Conservation (phyloP, 2,797 vertebrate species). For the Podarcis lilfordi region DNA sequence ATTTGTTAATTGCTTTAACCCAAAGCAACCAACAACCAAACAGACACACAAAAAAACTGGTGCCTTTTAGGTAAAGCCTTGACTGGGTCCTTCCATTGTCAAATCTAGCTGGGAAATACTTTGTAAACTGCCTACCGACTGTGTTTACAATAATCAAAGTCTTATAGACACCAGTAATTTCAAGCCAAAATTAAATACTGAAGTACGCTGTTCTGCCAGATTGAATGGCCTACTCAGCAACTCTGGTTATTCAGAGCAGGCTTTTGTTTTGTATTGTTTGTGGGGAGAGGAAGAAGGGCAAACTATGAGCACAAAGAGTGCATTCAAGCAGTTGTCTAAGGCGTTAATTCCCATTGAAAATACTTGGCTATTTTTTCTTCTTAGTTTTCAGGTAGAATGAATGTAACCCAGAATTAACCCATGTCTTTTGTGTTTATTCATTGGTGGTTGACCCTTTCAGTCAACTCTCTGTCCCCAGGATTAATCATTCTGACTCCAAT, state of each 20-base stretch:
- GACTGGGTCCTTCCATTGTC: neutral
- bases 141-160: slow-evolving; percentile 69
- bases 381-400: slow-evolving; percentile 52
- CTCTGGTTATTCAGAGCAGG: slow-evolving; percentile 67
- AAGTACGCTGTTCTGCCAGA: slow-evolving; percentile 68
- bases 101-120: slow-evolving; percentile 34
- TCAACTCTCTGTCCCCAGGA: slow-evolving; percentile 72
- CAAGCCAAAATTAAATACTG: slow-evolving; percentile 75
- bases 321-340: slow-evolving; percentile 60
- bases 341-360: slow-evolving; percentile 64
- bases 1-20: too few species aligned
- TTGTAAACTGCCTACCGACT: slow-evolving; percentile 61
- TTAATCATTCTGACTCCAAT: slow-evolving; percentile 77
- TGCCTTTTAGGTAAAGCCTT: neutral
- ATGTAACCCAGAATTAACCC: slow-evolving; percentile 73
- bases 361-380: slow-evolving; percentile 7
- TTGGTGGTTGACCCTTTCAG: slow-evolving; percentile 72
- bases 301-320: slow-evolving; percentile 37
- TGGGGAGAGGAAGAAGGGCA: neutral
- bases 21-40: too few species aligned
- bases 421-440: slow-evolving; percentile 74
- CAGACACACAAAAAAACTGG: too few species aligned
- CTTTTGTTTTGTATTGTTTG: slow-evolving; percentile 32
- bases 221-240: slow-evolving; percentile 68
- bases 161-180: slow-evolving; percentile 66